Percentiles rank a stretch among this genome's conserved stretches.
Conservation (phyloP, 2,888 invertebrate species). For the Thereva nobilitata region DNA sequence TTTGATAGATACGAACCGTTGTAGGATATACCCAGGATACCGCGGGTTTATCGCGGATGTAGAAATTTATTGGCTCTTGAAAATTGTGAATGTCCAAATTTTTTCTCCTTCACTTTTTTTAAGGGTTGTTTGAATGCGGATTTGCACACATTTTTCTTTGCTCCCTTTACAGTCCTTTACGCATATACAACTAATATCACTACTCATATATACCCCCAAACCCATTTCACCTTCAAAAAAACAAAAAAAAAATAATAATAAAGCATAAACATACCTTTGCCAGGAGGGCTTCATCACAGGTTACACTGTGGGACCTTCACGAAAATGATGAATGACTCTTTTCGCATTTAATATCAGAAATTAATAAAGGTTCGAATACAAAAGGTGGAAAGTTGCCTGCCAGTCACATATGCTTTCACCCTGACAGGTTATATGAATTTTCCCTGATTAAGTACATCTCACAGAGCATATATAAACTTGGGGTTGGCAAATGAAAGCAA, state of each 20-base stretch:
- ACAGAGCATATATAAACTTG: too few relatives aligned
- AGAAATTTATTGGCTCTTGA: conserved; percentile 17
- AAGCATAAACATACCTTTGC: too few relatives aligned
- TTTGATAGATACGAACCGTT: conserved; percentile 25
- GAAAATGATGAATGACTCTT: conserved; percentile 14
- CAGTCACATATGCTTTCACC: not conserved
- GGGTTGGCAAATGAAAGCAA: conserved; percentile 5
- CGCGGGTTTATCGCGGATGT: conserved; percentile 31
- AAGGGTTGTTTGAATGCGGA: too few relatives aligned
- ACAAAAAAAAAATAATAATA: too few relatives aligned
- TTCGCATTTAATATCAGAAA: conserved; percentile 14
- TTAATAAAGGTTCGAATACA: conserved; percentile 17
- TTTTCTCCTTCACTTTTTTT: too few relatives aligned
- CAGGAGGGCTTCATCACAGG: conserved; percentile 12
- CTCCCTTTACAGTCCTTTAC: too few relatives aligned
- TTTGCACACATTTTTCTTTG: too few relatives aligned
- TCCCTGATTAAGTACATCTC: conserved; percentile 2
- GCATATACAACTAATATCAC: too few relatives aligned
- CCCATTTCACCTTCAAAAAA: too few relatives aligned
- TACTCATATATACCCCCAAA: too few relatives aligned
- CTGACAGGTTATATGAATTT: conserved; percentile 16
- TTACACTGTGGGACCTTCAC: not conserved
- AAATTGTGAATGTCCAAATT: too few relatives aligned
- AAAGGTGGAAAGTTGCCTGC: conserved; percentile 23
- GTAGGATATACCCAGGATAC: conserved; percentile 5